phyloP scores from a whole-genome alignment of 1,140 invertebrate species.

The Drosophila santomea region DNA sequence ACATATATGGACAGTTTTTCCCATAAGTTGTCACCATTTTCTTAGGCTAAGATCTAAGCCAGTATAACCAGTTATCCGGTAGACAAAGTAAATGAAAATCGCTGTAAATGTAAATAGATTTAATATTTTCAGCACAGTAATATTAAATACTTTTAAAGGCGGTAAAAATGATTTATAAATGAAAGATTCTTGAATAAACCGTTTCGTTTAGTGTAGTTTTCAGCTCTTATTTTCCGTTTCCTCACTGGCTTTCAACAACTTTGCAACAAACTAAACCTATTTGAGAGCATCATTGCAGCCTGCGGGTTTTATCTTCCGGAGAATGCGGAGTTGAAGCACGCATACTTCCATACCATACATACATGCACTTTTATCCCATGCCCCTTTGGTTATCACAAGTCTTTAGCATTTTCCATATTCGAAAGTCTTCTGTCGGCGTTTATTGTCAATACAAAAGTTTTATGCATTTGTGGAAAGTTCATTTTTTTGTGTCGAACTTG shows the following conservation, averaged over 20 bases:
- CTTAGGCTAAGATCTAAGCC: too few species aligned
- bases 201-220: neutral
- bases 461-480: constrained; percentile 66
- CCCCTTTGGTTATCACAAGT: neutral
- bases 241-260: constrained; percentile 30
- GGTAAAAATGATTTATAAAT: too few species aligned
- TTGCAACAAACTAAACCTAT: constrained; percentile 67
- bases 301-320: constrained; percentile 64
- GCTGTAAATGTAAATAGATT: too few species aligned
- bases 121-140: too few species aligned
- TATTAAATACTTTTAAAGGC: too few species aligned
- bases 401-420: constrained; percentile 45
- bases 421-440: constrained; percentile 51
- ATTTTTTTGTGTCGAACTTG: constrained; percentile 51
- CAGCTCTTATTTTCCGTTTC: neutral
- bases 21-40: too few species aligned
- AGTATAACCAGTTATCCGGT: too few species aligned
- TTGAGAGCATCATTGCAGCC: constrained; percentile 27
- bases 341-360: constrained; percentile 19
- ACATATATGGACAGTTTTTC: too few species aligned
- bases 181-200: too few species aligned
- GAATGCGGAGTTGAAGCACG: neutral
- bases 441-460: constrained; percentile 81
- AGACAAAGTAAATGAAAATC: too few species aligned
- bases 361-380: constrained; percentile 17